phyloP scores from a whole-genome alignment of 2,888 invertebrate species.

The Noctuana brunneofusca region DNA sequence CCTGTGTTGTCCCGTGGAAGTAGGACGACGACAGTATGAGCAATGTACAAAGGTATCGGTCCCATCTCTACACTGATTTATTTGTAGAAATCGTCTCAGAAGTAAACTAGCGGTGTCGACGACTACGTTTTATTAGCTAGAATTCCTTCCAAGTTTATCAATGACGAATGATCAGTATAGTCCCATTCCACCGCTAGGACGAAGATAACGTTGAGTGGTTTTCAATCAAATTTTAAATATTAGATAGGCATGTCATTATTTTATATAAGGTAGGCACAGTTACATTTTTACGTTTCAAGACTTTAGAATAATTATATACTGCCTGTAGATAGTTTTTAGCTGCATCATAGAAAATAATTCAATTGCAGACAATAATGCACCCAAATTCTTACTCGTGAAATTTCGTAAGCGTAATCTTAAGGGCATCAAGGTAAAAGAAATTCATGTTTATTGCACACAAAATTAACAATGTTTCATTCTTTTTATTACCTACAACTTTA shows the following conservation, averaged over 20 bases:
- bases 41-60: conserved; percentile 49
- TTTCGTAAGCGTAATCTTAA: conserved; percentile 73
- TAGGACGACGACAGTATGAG: conserved; percentile 43
- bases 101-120: conserved; percentile 15
- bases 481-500: conserved; percentile 37
- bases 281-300: neutral
- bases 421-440: conserved; percentile 65
- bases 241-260: conserved; percentile 5
- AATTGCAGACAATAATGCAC: conserved; percentile 32
- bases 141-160: conserved; percentile 21
- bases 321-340: conserved; percentile 3
- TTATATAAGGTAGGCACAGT: neutral
- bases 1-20: conserved; percentile 40
- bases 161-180: conserved; percentile 22
- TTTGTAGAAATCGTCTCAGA: conserved; percentile 46
- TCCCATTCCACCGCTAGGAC: conserved; percentile 6
- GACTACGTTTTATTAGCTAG: conserved; percentile 8
- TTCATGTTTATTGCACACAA: conserved; percentile 52
- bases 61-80: conserved; percentile 58
- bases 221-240: conserved; percentile 6
- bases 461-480: conserved; percentile 41
- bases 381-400: conserved; percentile 67
- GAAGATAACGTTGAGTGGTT: conserved; percentile 12
- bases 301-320: neutral
- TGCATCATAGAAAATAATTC: conserved; percentile 5